Percentiles rank a stretch among this genome's conserved stretches.
phyloP scores from a whole-genome alignment of 1,140 invertebrate genomes.

The Drosophila kohkoa region DNA sequence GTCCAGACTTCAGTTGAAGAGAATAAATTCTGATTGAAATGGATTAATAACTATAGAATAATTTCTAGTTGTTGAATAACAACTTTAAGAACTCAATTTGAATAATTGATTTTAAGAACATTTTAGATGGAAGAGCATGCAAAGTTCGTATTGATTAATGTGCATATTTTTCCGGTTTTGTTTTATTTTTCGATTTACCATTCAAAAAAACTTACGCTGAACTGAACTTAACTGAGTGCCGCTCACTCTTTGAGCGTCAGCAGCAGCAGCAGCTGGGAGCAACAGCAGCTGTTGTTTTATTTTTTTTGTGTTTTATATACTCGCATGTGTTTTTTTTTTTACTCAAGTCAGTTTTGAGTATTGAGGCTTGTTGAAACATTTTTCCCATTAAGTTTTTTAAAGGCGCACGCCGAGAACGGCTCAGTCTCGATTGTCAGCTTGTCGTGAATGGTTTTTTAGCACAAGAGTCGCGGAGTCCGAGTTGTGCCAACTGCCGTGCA shows the following conservation, averaged over 20 bases:
- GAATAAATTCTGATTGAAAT: not conserved
- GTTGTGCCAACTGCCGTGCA: conserved; percentile 41
- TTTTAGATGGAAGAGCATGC: conserved; percentile 44
- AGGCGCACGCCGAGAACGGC: conserved; percentile 80
- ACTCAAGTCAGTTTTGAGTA: conserved; percentile 54
- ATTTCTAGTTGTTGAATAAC: not conserved
- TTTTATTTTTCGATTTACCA: conserved; percentile 79
- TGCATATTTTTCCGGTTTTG: conserved; percentile 72
- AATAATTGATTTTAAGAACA: not conserved
- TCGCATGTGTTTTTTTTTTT: conserved; percentile 14
- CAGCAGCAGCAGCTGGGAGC: conserved; percentile 44
- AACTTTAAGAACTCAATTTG: too few relatives aligned
- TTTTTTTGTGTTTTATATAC: conserved; percentile 5
- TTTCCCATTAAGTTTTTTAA: conserved; percentile 81
- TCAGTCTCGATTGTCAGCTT: conserved; percentile 82
- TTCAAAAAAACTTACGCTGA: conserved; percentile 67
- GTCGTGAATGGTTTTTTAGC: conserved; percentile 81
- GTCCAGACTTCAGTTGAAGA: not conserved
- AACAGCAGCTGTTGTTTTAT: conserved; percentile 54
- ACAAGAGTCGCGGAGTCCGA: conserved; percentile 62
- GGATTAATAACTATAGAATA: not conserved
- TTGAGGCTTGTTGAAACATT: conserved; percentile 67
- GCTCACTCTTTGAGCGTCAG: conserved; percentile 64
- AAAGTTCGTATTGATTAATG: conserved; percentile 26
- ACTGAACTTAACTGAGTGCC: conserved; percentile 35